Conservation (phyloP, 2,888 invertebrate species). For the Noctua pronuba region DNA sequence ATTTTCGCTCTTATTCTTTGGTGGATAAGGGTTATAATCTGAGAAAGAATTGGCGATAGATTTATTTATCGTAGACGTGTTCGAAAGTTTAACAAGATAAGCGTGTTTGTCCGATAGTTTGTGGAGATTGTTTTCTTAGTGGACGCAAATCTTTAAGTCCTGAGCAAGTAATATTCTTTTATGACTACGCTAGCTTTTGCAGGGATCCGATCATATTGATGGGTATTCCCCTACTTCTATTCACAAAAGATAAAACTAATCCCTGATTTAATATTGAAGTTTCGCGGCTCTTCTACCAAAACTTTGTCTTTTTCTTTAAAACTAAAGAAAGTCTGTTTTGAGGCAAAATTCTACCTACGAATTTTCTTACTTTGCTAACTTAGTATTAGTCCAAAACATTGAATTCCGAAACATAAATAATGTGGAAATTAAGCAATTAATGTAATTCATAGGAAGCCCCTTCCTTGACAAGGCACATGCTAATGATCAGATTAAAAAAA, state of each 20-base stretch:
- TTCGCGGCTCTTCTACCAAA: background rate
- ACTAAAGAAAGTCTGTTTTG: background rate
- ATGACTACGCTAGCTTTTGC: constrained; percentile 40
- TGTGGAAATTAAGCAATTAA: background rate
- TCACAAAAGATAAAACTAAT: constrained; percentile 25
- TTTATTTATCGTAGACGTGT: constrained; percentile 55
- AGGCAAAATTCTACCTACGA: background rate
- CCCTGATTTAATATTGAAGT: background rate
- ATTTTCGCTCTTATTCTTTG: constrained; percentile 52
- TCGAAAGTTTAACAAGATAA: constrained; percentile 59
- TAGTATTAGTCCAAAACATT: background rate
- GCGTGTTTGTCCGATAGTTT: constrained; percentile 57
- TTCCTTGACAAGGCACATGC: background rate
- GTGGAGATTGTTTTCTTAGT: constrained; percentile 58
- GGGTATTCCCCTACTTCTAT: constrained; percentile 7
- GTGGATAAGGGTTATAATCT: constrained; percentile 23
- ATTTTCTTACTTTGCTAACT: background rate
- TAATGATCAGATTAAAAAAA: constrained; percentile 9
- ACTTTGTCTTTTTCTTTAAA: background rate
- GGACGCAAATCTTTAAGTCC: constrained; percentile 43
- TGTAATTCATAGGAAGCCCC: background rate
- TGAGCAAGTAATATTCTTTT: constrained; percentile 55
- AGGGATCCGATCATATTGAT: constrained; percentile 24
- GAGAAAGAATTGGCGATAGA: constrained; percentile 34
- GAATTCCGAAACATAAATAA: too few relatives aligned